phyloP scores from a whole-genome alignment of 2,888 invertebrate genomes.

The Platerodrilus igneus region DNA sequence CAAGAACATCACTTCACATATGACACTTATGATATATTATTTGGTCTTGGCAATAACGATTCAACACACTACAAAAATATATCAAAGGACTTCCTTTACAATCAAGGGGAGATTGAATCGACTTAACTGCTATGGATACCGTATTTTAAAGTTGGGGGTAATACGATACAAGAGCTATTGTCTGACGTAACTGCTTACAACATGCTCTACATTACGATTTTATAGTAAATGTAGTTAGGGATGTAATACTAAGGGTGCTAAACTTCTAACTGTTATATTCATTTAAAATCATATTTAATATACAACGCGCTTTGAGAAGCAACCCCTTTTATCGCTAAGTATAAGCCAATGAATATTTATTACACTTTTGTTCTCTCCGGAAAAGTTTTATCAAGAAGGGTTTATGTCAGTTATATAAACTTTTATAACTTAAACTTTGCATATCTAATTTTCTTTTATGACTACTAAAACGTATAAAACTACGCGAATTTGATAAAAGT shows the following conservation, averaged over 20 bases:
- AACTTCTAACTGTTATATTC: constrained; percentile 37
- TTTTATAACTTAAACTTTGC: constrained; percentile 24
- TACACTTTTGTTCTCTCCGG: constrained; percentile 35
- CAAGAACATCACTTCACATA: constrained; percentile 38
- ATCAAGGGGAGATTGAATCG: constrained; percentile 31
- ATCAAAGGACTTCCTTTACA: constrained; percentile 43
- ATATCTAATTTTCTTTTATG: constrained; percentile 23
- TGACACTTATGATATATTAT: constrained; percentile 47
- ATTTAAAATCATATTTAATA: constrained; percentile 47
- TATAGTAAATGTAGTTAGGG: too few species aligned
- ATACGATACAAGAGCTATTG: constrained; percentile 36
- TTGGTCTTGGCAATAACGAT: constrained; percentile 44
- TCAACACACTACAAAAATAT: constrained; percentile 42
- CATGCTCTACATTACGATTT: constrained; percentile 40
- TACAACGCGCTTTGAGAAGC: constrained; percentile 32
- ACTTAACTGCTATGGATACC: constrained; percentile 48
- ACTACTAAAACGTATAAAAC: constrained; percentile 23
- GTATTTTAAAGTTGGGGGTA: constrained; percentile 42
- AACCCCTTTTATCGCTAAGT: constrained; percentile 31
- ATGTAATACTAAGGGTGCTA: constrained; percentile 37
- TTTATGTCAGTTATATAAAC: constrained; percentile 27
- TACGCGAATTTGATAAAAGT: constrained; percentile 16
- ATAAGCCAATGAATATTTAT: constrained; percentile 41
- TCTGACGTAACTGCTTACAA: constrained; percentile 40
- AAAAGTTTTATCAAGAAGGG: constrained; percentile 26